A percentile compares a stretch with the other conserved stretches of the same genome.
phyloP scores from a whole-genome alignment of 2,888 invertebrate genomes.

The Neuroscelio doddi region DNA sequence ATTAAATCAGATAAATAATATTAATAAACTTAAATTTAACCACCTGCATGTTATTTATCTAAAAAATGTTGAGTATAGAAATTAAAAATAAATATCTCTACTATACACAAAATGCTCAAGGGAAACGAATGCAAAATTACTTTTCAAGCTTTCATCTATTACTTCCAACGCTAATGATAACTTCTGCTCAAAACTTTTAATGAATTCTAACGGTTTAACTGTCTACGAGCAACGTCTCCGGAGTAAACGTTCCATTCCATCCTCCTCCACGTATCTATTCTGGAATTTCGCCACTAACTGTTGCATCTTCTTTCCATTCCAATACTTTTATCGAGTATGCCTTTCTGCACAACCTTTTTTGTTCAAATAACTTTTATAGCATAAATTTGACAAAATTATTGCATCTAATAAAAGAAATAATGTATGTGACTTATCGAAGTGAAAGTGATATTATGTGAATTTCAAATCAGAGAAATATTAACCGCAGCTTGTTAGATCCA shows the following conservation, averaged over 20 bases:
- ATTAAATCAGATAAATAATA: no score
- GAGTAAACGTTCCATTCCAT: slow-evolving; percentile 10
- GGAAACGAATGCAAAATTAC: neutral
- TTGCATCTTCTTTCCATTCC: slow-evolving; percentile 10
- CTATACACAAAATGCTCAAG: neutral
- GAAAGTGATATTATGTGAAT: no score
- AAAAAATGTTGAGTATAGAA: neutral
- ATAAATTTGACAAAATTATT: no score
- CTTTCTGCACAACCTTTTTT: neutral
- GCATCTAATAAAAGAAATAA: no score
- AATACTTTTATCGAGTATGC: neutral
- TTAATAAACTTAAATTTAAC: no score
- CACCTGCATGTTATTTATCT: neutral
- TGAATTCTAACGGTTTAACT: slow-evolving; percentile 21
- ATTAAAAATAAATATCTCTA: neutral
- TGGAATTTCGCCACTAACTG: slow-evolving; percentile 15
- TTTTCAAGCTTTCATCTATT: neutral
- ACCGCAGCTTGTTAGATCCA: neutral
- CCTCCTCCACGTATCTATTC: slow-evolving; percentile 18
- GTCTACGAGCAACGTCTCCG: slow-evolving; percentile 13
- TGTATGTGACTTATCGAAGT: no score
- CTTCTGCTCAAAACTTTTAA: slow-evolving; percentile 23
- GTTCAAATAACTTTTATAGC: no score
- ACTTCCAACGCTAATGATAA: slow-evolving; percentile 17
- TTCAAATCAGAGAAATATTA: no score